These are phyloP conservation scores for Microplitis mediator DNA, from an alignment of 1,140 invertebrate species.

Conservation along the genomic window DNA sequence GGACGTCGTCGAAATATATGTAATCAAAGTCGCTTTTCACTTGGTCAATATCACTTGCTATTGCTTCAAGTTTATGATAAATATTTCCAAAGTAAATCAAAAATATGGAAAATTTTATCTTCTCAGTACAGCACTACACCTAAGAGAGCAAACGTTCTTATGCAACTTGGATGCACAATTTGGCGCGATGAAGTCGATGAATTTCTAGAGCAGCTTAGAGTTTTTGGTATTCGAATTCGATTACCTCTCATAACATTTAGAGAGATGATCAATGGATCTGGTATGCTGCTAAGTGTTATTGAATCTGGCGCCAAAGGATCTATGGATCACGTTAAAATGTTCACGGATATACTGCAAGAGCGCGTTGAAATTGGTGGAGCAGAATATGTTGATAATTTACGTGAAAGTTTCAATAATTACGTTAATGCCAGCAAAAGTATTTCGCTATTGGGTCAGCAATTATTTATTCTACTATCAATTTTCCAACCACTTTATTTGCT, in stretches of 20 bases:
- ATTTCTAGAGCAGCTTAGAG: not conserved
- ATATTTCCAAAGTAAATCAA: not conserved
- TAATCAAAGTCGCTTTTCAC: not conserved
- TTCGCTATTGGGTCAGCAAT: not conserved
- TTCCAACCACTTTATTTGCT: not conserved
- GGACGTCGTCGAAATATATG: not conserved
- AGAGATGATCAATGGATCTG: not conserved
- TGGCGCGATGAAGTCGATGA: not conserved
- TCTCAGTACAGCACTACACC: not conserved
- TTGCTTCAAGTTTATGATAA: not conserved
- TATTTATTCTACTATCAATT: not conserved
- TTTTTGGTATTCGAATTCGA: not conserved
- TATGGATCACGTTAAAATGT: not conserved
- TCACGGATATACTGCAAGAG: not conserved
- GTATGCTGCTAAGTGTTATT: not conserved
- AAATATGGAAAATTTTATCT: not conserved
- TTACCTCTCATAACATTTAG: not conserved
- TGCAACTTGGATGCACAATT: not conserved
- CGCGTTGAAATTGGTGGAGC: not conserved
- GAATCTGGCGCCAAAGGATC: not conserved
- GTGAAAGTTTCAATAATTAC: not conserved
- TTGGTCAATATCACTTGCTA: not conserved
- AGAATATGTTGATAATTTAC: not conserved
- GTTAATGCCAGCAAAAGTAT: not conserved
- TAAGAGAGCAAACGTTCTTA: not conserved